Base-by-base conservation (phyloP, 2,113 vertebrate species). In the Silurus meridionalis region DNA sequence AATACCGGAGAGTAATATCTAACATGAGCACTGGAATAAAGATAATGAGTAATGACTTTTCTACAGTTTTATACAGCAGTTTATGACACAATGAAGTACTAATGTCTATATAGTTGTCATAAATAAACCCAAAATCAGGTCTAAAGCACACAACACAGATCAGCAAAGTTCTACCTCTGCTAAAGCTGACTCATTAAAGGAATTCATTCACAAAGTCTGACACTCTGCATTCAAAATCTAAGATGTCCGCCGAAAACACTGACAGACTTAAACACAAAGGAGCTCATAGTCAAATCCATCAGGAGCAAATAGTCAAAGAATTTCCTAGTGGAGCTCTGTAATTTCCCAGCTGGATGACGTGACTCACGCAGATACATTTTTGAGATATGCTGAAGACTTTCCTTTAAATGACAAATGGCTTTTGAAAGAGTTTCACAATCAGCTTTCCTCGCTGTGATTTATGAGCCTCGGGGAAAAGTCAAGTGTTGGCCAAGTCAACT, bases 371-470 rank as follows among this genome's bases (percentile, higher is more conserved):
- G 60, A 55, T 53, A 52, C n/a, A 23, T 50, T 48, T 23, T 58
- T 13, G 23, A 48, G 17, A 63, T 8, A 13, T 80, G 58, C 21
- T 21, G 28, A 50, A 69, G 7, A 21, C 8, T 28, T 69, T 71
- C 53, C 55, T 61, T 57, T 48, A 52, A 50, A 72, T 72, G 77
- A 86, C 77, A 80, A 85, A 85, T 80, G 28, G 66, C 53, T 72
- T 80, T n/a, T 58, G 21, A 60, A 58, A 81, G 17, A 6, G 46
- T 17, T 81, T 81, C 13, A 50, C 77, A 80, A 80, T 50, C n/a
- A 37, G 28, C 67, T 46, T 74, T 74, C 75, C 58, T 37, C 9
- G 0, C 8, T 28, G 14, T 69, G 72, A 83, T 79, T 83, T n/a
- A 77, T 78, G 75, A 83, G 67, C 46, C 46, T 19, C 25, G 28